These are phyloP conservation scores for Lordiphosa mommai DNA, from an alignment of 1,140 invertebrate genomes.

Conservation along the genomic window DNA sequence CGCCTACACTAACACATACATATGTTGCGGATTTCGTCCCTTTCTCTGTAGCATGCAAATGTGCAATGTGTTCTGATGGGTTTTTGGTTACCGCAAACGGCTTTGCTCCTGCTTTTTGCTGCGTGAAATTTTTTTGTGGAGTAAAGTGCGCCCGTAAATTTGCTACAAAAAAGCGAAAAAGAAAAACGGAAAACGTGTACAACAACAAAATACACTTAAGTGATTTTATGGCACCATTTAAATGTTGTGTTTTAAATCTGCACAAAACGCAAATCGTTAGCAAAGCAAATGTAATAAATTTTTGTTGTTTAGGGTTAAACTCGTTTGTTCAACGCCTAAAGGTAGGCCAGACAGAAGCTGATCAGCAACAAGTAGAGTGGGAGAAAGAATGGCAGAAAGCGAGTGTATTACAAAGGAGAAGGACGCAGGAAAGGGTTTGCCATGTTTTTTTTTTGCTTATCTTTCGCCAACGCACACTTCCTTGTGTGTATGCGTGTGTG, in stretches of 20 bases:
- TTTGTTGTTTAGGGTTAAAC: neutral
- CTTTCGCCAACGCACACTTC: neutral
- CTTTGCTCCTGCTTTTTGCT: slow-evolving; percentile 17
- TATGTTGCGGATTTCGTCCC: slow-evolving; percentile 14
- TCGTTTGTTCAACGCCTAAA: slow-evolving; percentile 12
- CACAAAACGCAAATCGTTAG: slow-evolving; percentile 32
- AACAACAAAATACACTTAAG: slow-evolving; percentile 59
- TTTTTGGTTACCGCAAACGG: slow-evolving; percentile 16
- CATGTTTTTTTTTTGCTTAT: slow-evolving; percentile 11
- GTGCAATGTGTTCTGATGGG: slow-evolving; percentile 33
- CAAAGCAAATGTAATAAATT: slow-evolving; percentile 47
- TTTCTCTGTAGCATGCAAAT: slow-evolving; percentile 27
- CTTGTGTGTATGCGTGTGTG: neutral
- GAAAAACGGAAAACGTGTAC: slow-evolving; percentile 26
- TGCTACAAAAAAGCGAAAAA: slow-evolving; percentile 31
- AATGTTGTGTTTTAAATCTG: slow-evolving; percentile 67
- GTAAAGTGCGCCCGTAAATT: slow-evolving; percentile 45
- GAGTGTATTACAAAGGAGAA: neutral
- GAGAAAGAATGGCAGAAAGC: neutral
- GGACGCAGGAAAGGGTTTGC: neutral
- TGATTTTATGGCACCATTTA: slow-evolving; percentile 68
- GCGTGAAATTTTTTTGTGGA: slow-evolving; percentile 18
- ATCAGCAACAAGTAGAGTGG: slow-evolving; percentile 57
- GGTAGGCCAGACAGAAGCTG: slow-evolving; percentile 34
- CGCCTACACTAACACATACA: slow-evolving; percentile 31